Percentiles rank a stretch among this genome's conserved stretches.
Conservation (phyloP, 2,888 invertebrate genomes). For the Diaprepes abbreviatus region DNA sequence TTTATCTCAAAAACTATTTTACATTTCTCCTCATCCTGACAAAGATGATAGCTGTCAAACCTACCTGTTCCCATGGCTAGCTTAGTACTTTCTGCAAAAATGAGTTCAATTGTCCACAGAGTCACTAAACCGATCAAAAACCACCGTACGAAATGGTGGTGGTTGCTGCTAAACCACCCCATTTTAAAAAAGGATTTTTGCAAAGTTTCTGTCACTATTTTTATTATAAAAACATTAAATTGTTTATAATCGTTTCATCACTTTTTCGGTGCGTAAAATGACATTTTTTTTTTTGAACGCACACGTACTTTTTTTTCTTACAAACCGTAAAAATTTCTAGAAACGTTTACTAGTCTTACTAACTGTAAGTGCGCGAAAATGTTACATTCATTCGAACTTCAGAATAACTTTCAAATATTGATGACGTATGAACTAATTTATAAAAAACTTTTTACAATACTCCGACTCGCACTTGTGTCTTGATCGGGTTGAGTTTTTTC, state of each 20-base stretch:
- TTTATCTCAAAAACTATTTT: no score
- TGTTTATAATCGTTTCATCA: slow-evolving; percentile 4
- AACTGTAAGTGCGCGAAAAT: not conserved
- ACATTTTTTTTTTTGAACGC: no score
- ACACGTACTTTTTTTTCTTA: no score
- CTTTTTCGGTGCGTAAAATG: not conserved
- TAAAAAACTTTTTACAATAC: not conserved
- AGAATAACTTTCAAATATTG: slow-evolving; percentile 12
- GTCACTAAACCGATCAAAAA: slow-evolving; percentile 29
- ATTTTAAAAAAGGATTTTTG: slow-evolving; percentile 9
- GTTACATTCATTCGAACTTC: not conserved
- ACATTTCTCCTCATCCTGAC: not conserved
- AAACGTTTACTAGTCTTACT: no score
- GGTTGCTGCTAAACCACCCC: slow-evolving; percentile 32
- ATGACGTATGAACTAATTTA: slow-evolving; percentile 13
- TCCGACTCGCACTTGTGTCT: not conserved
- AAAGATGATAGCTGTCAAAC: not conserved
- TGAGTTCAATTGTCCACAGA: slow-evolving; percentile 33
- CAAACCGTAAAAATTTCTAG: not conserved
- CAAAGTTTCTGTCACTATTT: not conserved
- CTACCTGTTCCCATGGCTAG: slow-evolving; percentile 39
- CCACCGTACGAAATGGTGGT: slow-evolving; percentile 27
- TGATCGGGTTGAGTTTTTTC: not conserved
- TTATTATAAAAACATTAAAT: not conserved
- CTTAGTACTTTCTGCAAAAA: slow-evolving; percentile 42